phyloP scores from a whole-genome alignment of 2,113 vertebrate species.

The Mellivora capensis region DNA sequence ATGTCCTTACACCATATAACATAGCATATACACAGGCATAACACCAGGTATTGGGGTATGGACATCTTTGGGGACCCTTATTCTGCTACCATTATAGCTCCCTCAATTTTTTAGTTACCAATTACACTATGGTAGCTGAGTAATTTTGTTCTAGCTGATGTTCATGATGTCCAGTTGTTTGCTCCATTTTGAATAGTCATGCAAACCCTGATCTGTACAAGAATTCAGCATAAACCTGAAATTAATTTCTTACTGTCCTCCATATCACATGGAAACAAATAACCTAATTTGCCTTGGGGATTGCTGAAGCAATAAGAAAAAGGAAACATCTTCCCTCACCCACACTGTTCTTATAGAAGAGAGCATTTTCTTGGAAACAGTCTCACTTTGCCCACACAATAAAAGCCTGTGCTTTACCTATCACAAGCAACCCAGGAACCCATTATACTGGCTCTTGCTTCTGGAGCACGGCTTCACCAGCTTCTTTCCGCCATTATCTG shows the following conservation, averaged over 20 bases:
- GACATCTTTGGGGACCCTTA: background rate
- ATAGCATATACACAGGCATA: background rate
- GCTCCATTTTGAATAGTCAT: background rate
- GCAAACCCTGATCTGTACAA: background rate
- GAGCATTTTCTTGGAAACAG: slow-evolving; percentile 6
- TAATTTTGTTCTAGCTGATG: background rate
- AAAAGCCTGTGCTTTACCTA: background rate
- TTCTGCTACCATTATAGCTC: background rate
- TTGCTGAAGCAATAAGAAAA: background rate
- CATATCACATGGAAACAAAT: background rate
- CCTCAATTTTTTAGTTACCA: background rate
- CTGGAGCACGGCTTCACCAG: background rate
- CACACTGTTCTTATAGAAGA: background rate
- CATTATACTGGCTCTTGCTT: background rate
- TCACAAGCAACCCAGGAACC: background rate
- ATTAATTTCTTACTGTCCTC: background rate
- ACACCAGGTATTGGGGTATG: background rate
- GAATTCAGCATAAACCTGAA: background rate
- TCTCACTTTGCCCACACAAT: background rate
- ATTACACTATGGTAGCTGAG: background rate
- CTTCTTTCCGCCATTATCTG: background rate
- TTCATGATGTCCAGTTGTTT: background rate
- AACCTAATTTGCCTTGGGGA: background rate
- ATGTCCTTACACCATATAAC: background rate
- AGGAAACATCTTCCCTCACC: slow-evolving; percentile 2